Percentiles rank a stretch among this genome's conserved stretches.
Evolutionary conservation across 2,113 vertebrate genomes (phyloP).

Genomic region (Centropristis striata): DNA sequence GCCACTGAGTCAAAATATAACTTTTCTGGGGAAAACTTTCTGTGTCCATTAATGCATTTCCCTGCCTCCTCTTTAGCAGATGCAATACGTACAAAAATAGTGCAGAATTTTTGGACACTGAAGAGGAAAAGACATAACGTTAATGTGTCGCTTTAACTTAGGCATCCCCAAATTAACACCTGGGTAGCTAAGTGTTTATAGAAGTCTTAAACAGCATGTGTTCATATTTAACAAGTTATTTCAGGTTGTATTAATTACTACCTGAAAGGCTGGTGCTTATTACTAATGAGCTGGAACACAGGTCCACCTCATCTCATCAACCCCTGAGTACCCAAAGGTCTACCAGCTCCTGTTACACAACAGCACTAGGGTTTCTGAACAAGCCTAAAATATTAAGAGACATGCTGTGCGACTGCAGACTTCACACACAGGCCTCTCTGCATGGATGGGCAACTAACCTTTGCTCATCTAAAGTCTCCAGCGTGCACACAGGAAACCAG

Average conservation of each 20-base stretch:
- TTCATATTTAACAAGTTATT: not conserved
- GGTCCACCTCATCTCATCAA: constrained; percentile 30
- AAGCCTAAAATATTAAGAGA: constrained; percentile 79
- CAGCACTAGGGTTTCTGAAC: constrained; percentile 78
- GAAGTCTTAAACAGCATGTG: too few species aligned
- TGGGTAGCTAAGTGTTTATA: not conserved
- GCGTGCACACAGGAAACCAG: constrained; percentile 54
- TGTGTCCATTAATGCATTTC: not conserved
- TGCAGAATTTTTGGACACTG: not conserved
- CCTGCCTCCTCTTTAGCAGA: not conserved
- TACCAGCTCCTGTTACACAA: constrained; percentile 74
- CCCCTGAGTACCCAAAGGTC: constrained; percentile 23
- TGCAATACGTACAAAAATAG: not conserved
- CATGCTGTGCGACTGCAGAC: constrained; percentile 58
- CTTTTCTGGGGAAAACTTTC: not conserved
- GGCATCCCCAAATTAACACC: not conserved
- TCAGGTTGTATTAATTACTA: not conserved
- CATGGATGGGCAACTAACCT: constrained; percentile 67
- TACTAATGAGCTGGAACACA: constrained; percentile 13
- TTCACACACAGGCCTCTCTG: constrained; percentile 62
- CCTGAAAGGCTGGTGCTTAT: not conserved
- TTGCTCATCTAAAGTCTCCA: constrained; percentile 66
- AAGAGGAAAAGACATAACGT: not conserved
- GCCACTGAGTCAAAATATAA: not conserved
- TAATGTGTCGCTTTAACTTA: not conserved